Evolutionary conservation across 2,888 invertebrate species (phyloP), one percentile per base, ranked within the genome.

Genomic region (Julus scanicus): DNA sequence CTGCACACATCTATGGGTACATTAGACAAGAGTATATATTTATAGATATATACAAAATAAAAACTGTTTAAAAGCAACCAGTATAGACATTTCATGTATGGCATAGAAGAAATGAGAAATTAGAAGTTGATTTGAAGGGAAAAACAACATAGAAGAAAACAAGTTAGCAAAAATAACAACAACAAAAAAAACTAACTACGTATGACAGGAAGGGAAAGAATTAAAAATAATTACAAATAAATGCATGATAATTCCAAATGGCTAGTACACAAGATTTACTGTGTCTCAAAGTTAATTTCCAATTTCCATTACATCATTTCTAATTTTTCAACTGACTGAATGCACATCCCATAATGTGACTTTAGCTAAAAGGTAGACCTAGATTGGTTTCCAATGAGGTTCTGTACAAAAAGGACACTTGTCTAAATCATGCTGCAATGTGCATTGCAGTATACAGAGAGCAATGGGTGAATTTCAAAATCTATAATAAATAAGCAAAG

Each of bases 31-130:
- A 80, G 80, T 80, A 80, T 80, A 80, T 80, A 80, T 80, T 44
- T 85, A 85, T 85, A 85, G 20, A 85, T 85, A 85, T 85, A 85
- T 85, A 85, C 86, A 85, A 85, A 85, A 85, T 85, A 17, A 85
- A 29, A 85, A 85, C 86, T 29, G 44, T 85, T 44, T 17, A 5
- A 85, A 85, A 49, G 44, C 86, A 44, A 85, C 15, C 48, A 15
- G 86, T 39, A 44, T 49, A 49, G 49, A 85, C 29, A 49, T 20
- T 85, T 49, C n/a, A 85, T 53, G 86, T 49, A 53, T 11, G 29
- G 44, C 48, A 53, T 29, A 85, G 86, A 85, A 85, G 86, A 85
- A 85, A 48, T 44, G 44, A 85, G 48, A 85, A 85, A 29, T 20
- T 17, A 20, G 40, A 44, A 17, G 44, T 53, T 13, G 44, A 85